Evolutionary conservation across 2,888 invertebrate species (phyloP), one percentile per base, ranked within the genome.

Genomic region (Drosophila rellima): DNA sequence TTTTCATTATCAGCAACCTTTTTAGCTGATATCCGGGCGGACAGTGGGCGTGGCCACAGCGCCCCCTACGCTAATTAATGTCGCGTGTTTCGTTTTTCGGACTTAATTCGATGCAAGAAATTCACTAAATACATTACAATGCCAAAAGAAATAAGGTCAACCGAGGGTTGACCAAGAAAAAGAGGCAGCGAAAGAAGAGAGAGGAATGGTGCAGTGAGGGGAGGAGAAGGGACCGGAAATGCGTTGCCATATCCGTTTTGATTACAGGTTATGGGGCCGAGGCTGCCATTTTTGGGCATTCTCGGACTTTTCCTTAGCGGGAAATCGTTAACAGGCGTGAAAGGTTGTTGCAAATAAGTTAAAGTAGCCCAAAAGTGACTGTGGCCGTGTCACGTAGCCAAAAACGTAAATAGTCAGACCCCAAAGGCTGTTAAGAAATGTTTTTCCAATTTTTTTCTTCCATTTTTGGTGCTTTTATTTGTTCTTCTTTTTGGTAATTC

Each of bases 211-310:
- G n/a, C n/a, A n/a, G n/a, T n/a, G n/a, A n/a, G n/a, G n/a, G n/a
- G 39, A 44, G 18, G 47, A 10, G 29, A 37, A 13, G 13, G 13
- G 20, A 26, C 73, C 70, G 89, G 85, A 86, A 84, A 87, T 75
- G 87, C 72, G 74, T 70, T 76, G 57, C 67, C 71, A 70, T 83
- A 80, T 82, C 80, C 80, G 82, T 75, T 82, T 73, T 80, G 82
- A 82, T 82, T 80, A 82, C 73, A 71, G 57, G 51, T 70, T 72
- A 70, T 69, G 63, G 68, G 13, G 47, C 20, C 50, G 67, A 40
- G 3, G 44, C 48, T 40, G 59, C 51, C 69, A 68, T 51, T 61
- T 73, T 17, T 55, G 26, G 31, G 5, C 33, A 10, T 37, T 48
- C 54, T 44, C 11, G 52, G 23, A 37, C 26, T 26, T 68, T 15